These are phyloP conservation scores for Gallinago jamesoni DNA, from an alignment of 2,113 vertebrate species.

Conservation along the genomic window DNA sequence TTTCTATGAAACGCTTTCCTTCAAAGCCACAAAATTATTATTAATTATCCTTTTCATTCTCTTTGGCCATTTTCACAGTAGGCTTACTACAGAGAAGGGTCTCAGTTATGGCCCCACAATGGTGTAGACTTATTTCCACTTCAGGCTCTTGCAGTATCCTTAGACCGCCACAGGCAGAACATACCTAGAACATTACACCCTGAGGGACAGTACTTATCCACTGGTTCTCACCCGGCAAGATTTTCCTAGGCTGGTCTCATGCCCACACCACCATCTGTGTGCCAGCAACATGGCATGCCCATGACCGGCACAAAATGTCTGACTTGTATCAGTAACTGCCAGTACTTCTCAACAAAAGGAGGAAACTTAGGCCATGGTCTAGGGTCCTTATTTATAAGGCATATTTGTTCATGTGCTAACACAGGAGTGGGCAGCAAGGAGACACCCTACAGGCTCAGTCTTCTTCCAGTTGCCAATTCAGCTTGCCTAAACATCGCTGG, in stretches of 20 bases:
- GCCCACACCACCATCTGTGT: neutral
- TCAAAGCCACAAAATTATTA: neutral
- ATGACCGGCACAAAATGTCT: neutral
- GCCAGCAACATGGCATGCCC: neutral
- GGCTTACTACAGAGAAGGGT: neutral
- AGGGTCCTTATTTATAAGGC: neutral
- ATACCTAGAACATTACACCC: neutral
- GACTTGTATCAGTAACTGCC: neutral
- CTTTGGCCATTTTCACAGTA: neutral
- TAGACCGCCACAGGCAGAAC: neutral
- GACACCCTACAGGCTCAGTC: neutral
- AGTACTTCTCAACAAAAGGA: slow-evolving; percentile 28
- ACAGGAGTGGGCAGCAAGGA: neutral
- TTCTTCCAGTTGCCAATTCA: neutral
- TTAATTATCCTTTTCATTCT: neutral
- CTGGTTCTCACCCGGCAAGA: neutral
- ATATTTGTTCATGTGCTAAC: neutral
- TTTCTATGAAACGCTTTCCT: neutral
- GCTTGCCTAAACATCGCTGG: neutral
- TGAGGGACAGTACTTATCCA: neutral
- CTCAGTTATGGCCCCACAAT: neutral
- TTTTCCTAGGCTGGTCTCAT: neutral
- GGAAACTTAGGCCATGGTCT: neutral
- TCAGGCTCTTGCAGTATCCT: neutral
- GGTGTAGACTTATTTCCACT: neutral